Evolutionary conservation across 2,113 vertebrate species (phyloP).

Genomic region (Lichenostomus cassidix): DNA sequence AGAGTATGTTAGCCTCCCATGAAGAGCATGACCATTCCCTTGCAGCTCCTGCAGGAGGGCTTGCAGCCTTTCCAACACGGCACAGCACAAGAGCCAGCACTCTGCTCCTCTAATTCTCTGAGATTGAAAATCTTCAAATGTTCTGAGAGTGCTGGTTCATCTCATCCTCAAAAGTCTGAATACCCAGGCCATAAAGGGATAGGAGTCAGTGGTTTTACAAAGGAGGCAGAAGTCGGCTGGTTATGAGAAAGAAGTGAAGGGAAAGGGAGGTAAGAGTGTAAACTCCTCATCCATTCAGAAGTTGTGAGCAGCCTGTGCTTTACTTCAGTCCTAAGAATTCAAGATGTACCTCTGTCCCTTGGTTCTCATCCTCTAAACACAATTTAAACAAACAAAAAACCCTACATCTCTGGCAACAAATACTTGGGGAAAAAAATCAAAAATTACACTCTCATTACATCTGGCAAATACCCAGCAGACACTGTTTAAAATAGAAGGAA

Average conservation of each 20-base stretch:
- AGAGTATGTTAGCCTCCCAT: rapidly evolving
- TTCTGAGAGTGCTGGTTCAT: neutral
- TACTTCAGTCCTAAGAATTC: neutral
- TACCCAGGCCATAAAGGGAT: neutral
- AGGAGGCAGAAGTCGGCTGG: neutral
- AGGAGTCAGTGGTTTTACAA: neutral
- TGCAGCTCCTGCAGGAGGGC: neutral
- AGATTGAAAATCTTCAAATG: neutral
- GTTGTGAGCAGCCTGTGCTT: neutral
- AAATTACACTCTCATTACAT: neutral
- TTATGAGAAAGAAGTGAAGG: neutral
- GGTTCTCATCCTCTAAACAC: neutral
- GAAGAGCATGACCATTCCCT: rapidly evolving
- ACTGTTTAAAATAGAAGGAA: neutral
- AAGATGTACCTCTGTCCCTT: neutral
- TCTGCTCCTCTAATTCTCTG: neutral
- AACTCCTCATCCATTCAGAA: neutral
- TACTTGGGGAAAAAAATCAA: neutral
- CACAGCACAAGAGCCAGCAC: rapidly evolving
- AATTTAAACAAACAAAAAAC: neutral
- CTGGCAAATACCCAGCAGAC: neutral
- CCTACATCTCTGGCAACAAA: neutral
- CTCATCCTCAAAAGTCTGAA: neutral
- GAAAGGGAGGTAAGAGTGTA: neutral
- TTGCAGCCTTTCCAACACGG: rapidly evolving